Base-by-base conservation (phyloP, 2,113 vertebrate genomes). In the Leptosomus discolor region DNA sequence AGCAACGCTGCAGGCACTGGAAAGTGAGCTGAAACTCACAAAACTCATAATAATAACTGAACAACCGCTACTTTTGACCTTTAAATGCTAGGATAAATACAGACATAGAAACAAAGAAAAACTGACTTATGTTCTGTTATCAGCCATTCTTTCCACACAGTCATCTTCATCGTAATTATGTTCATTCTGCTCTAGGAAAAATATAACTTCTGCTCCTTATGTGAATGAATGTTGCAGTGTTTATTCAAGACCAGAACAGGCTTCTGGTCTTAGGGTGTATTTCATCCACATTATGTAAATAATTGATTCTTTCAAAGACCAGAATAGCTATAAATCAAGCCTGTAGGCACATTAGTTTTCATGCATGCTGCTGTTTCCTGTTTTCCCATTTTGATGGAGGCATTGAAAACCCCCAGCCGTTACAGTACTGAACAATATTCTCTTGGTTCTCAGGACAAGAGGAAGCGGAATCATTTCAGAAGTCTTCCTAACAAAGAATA, bases 231-330 rank as follows among this genome's bases (percentile, higher is more conserved):
- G 15, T 57, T 90, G 64, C 36, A 36, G 34, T 15, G 30, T 85
- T 94, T 91, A 87, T 78, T 53, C 78, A 85, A 92, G 86, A 63
- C 18, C 37, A 73, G 56, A 92, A 92, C 0, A 84, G 80, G 10
- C 21, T 74, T 74, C 46, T 63, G 53, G 45, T 90, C 69, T 86
- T 48, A 16, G n/a, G 50, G 12, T 1, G 3, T 37, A 73, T 76
- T 96, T 81, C 54, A 95, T 92, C 91, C 67, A 63, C 51, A 71
- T 58, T 78, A 84, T 17, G 17, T 43, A 96, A 95, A 91, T 53
- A 87, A 83, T 24, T 75, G 45, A 82, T 91, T 93, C 15, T 93
- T 92, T 88, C 69, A 92, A 93, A 84, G 78, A 88, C 37, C 37
- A 53, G n/a, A 78, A 70, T 51, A 88, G 70, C 48, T 68, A 73